These are phyloP conservation scores for Nymphalis io DNA, from an alignment of 1,140 invertebrate species.

Conservation along the genomic window DNA sequence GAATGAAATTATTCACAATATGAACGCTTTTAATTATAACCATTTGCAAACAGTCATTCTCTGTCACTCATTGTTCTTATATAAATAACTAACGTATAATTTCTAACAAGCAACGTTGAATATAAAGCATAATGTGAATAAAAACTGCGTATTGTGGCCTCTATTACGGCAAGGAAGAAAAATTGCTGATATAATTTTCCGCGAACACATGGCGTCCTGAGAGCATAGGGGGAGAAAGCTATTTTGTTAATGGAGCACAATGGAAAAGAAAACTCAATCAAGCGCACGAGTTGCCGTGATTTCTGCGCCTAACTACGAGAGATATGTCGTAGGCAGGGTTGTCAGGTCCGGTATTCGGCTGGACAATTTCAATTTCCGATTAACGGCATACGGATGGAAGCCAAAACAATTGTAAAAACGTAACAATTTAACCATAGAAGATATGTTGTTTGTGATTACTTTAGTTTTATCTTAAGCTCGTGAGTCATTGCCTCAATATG, in stretches of 20 bases:
- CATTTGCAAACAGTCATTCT: slow-evolving; percentile 14
- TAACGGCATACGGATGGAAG: too few species aligned
- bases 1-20: background rate
- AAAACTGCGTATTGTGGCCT: slow-evolving; percentile 24
- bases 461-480: background rate
- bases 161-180: slow-evolving; percentile 48
- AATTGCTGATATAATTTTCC: slow-evolving; percentile 71
- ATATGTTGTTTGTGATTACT: too few species aligned
- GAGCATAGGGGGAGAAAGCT: slow-evolving; percentile 65
- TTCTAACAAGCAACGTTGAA: slow-evolving; percentile 14
- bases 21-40: slow-evolving; percentile 23
- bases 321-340: slow-evolving; percentile 66
- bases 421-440: too few species aligned
- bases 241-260: slow-evolving; percentile 77
- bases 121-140: slow-evolving; percentile 13
- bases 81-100: slow-evolving; percentile 28
- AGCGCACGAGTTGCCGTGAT: slow-evolving; percentile 71
- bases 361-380: background rate
- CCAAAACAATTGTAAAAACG: too few species aligned
- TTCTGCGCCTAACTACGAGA: slow-evolving; percentile 73
- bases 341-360: background rate
- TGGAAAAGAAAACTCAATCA: slow-evolving; percentile 78
- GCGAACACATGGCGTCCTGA: slow-evolving; percentile 62
- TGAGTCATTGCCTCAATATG: background rate
- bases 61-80: slow-evolving; percentile 22